Conservation (phyloP, 2,888 invertebrate species). For the Agrochola lychnidis region DNA sequence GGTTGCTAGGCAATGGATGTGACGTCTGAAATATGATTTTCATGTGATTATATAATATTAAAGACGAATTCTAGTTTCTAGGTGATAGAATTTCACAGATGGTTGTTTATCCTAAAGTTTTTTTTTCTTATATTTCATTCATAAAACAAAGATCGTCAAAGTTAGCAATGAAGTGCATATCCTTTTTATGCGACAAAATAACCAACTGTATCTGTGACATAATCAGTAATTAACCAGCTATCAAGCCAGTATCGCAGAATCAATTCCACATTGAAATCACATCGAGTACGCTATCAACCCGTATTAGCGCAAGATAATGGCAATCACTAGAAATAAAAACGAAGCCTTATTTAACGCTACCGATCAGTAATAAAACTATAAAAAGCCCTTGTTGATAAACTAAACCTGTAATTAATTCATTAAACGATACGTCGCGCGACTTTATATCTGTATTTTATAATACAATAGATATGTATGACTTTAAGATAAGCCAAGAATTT, state of each 20-base stretch:
- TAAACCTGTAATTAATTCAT: slow-evolving; percentile 24
- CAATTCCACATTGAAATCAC: slow-evolving; percentile 50
- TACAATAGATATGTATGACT: neutral
- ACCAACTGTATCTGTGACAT: neutral
- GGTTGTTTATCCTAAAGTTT: neutral
- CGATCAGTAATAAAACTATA: slow-evolving; percentile 23
- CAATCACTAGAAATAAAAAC: slow-evolving; percentile 42
- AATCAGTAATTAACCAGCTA: slow-evolving; percentile 30
- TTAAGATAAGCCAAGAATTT: neutral
- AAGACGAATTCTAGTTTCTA: neutral
- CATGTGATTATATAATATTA: slow-evolving; percentile 17
- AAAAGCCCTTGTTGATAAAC: slow-evolving; percentile 25
- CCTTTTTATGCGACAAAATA: neutral
- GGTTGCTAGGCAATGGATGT: slow-evolving; percentile 63
- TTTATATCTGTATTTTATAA: slow-evolving; percentile 16
- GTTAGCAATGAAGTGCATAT: slow-evolving; percentile 10
- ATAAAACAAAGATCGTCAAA: neutral
- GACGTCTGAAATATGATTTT: slow-evolving; percentile 51
- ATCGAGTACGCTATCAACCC: slow-evolving; percentile 34
- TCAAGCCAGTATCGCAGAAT: slow-evolving; percentile 23
- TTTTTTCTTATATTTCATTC: neutral
- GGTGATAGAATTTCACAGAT: neutral
- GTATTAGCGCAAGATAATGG: slow-evolving; percentile 31
- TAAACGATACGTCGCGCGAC: slow-evolving; percentile 10
- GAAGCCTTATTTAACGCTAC: slow-evolving; percentile 18